Percentiles rank a stretch among this genome's conserved stretches.
Evolutionary conservation across 2,113 vertebrate species (phyloP).

Genomic region (Eidolon helvum): DNA sequence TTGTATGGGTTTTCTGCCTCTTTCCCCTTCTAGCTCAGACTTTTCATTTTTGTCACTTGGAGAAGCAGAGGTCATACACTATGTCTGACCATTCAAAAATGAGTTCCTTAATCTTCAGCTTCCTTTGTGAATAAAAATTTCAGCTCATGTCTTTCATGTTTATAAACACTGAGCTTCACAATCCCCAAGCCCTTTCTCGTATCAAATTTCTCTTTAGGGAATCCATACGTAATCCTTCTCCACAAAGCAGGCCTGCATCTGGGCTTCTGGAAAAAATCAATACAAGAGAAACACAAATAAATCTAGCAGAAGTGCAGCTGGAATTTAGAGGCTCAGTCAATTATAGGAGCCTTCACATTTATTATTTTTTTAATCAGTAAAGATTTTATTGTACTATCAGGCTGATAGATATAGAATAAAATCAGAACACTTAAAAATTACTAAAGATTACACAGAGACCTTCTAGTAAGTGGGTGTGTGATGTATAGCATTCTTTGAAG

Average conservation of each 20-base stretch:
- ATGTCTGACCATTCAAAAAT: slow-evolving; percentile 43
- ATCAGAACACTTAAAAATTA: not conserved
- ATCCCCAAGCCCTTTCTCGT: not conserved
- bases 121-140: slow-evolving; percentile 39
- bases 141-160: slow-evolving; percentile 12
- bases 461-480: not conserved
- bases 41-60: slow-evolving; percentile 59
- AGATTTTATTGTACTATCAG: not conserved
- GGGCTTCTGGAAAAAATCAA: slow-evolving; percentile 10
- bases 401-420: not conserved
- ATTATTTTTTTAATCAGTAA: slow-evolving; percentile 14
- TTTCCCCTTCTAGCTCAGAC: not conserved
- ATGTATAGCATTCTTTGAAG: not conserved
- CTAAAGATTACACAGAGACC: not conserved
- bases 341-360: not conserved
- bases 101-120: not conserved
- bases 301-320: not conserved
- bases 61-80: slow-evolving; percentile 14
- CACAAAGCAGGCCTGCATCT: not conserved
- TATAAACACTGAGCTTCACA: slow-evolving; percentile 7
- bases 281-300: not conserved
- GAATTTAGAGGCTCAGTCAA: not conserved
- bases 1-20: not conserved
- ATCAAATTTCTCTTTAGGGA: slow-evolving; percentile 43
- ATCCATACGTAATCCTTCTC: not conserved